A percentile compares a stretch with the other conserved stretches of the same genome.
Evolutionary conservation across 1,140 invertebrate species (phyloP).

Genomic region (Potamilus streckersoni): DNA sequence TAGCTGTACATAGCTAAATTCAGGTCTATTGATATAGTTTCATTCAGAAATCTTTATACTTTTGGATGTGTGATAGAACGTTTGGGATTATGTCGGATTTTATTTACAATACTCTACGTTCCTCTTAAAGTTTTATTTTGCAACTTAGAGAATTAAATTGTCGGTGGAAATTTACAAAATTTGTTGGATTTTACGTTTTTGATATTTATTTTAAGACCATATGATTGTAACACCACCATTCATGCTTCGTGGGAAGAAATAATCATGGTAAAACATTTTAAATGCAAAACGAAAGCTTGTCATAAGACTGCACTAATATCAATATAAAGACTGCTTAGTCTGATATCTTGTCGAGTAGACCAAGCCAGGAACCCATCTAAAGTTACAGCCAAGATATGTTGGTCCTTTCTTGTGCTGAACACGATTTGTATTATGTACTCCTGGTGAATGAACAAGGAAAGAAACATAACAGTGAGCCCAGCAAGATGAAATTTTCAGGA

Average conservation of each 20-base stretch:
- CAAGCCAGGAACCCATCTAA: conserved; percentile 4
- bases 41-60: no score
- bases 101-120: no score
- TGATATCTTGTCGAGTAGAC: conserved; percentile 10
- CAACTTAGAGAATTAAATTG: no score
- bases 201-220: no score
- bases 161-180: no score
- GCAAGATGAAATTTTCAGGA: conserved; percentile 21
- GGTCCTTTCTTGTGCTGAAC: conserved; percentile 13
- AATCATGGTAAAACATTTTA: neutral
- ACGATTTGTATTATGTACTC: conserved; percentile 11
- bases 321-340: conserved; percentile 24
- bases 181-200: no score
- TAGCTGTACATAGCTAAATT: no score
- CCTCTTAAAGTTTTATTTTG: no score
- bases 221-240: conserved; percentile 2
- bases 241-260: conserved; percentile 12
- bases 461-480: conserved; percentile 11
- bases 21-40: no score
- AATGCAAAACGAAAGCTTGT: conserved; percentile 11
- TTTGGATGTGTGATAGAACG: no score
- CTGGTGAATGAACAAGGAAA: conserved; percentile 15
- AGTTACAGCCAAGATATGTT: conserved; percentile 13
- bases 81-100: no score
- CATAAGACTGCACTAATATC: neutral